Evolutionary conservation across 2,797 vertebrate species (phyloP).

Genomic region (Podargus strigoides): DNA sequence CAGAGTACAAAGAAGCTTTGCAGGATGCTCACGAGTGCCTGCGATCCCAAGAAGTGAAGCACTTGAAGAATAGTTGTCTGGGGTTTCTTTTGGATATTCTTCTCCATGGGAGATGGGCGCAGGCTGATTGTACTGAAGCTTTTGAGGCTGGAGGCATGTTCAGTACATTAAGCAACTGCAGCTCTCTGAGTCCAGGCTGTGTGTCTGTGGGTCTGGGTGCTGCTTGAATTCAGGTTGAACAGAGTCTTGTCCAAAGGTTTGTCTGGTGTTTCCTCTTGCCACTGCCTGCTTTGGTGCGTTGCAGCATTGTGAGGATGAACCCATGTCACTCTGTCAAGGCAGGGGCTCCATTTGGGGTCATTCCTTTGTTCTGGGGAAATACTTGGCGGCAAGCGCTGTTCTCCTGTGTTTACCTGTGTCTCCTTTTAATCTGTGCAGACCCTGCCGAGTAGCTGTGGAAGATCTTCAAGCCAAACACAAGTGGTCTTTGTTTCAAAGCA

Average conservation of each 20-base stretch:
- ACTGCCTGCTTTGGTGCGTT: neutral
- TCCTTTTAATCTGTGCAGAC: slow-evolving; percentile 14
- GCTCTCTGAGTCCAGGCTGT: neutral
- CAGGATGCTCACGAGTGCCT: neutral
- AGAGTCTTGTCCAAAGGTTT: neutral
- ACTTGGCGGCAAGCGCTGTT: neutral
- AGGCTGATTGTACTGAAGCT: neutral
- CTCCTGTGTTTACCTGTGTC: slow-evolving; percentile 2
- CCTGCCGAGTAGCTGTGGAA: slow-evolving; percentile 9
- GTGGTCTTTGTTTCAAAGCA: slow-evolving; percentile 59
- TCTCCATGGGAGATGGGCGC: neutral
- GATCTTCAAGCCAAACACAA: slow-evolving; percentile 40
- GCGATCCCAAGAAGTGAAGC: neutral
- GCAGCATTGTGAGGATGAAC: neutral
- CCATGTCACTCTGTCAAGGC: neutral
- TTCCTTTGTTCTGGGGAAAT: slow-evolving; percentile 8
- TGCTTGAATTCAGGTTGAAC: neutral
- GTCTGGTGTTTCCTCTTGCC: neutral
- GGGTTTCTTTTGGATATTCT: neutral
- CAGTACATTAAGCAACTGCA: neutral
- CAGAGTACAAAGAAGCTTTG: neutral
- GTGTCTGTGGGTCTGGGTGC: neutral
- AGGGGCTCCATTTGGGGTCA: neutral
- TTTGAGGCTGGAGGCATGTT: neutral
- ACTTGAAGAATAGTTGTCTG: neutral